phyloP scores from a whole-genome alignment of 2,888 invertebrate genomes.

The Bombyx huttoni region DNA sequence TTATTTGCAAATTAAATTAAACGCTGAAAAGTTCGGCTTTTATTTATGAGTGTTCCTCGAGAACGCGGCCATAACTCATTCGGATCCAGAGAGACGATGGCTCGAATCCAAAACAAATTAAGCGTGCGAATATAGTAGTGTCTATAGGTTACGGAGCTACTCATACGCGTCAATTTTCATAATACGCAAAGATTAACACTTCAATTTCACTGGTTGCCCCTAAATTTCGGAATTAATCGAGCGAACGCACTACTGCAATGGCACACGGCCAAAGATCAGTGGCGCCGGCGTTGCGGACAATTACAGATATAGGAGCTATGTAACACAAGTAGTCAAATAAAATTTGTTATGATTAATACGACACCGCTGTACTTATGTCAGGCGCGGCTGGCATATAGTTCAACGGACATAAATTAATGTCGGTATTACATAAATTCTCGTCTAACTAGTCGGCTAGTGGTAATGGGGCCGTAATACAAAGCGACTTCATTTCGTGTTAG shows the following conservation, averaged over 20 bases:
- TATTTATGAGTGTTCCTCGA: slow-evolving; percentile 18
- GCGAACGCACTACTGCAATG: slow-evolving; percentile 38
- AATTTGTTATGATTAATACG: slow-evolving; percentile 45
- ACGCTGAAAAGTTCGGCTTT: slow-evolving; percentile 7
- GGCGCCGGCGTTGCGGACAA: slow-evolving; percentile 53
- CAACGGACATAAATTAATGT: slow-evolving; percentile 4
- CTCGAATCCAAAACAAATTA: slow-evolving; percentile 29
- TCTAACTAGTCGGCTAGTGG: too few relatives aligned
- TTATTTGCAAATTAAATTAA: not conserved
- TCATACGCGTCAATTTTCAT: not conserved
- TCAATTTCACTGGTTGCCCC: slow-evolving; percentile 15
- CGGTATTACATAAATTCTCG: not conserved
- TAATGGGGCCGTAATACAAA: not conserved
- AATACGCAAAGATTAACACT: not conserved
- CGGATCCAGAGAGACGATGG: slow-evolving; percentile 21
- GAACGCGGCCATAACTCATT: slow-evolving; percentile 13
- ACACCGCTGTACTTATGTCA: slow-evolving; percentile 27
- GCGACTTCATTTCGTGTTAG: not conserved
- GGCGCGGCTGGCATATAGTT: slow-evolving; percentile 20
- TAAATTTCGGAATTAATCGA: slow-evolving; percentile 43
- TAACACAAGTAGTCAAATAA: slow-evolving; percentile 49
- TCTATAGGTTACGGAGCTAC: too few relatives aligned
- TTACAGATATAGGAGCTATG: slow-evolving; percentile 46
- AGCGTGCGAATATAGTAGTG: not conserved
- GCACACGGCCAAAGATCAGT: slow-evolving; percentile 53